Evolutionary conservation across 2,113 vertebrate genomes (phyloP), one percentile per base, ranked within the genome.

Genomic region (Neogale vison): DNA sequence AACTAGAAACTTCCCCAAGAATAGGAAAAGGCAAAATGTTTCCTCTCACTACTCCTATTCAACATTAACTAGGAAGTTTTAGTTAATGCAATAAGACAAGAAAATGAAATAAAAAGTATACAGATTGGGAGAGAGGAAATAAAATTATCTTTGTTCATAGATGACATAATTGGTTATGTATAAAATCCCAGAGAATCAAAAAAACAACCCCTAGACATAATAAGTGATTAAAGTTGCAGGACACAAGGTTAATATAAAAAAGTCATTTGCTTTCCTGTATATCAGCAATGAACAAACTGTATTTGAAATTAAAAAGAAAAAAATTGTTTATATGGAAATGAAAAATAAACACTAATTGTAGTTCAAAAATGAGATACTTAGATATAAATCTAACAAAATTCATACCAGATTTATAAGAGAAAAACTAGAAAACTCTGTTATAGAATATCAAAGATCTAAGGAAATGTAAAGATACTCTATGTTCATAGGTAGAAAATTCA

Each of bases 301-400:
- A 67, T 82, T 91, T 74, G 65, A 94, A 91, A 81, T 87, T 55
- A 39, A 87, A 88, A 96, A 52, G 20, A 47, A 12, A 74, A 74
- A 39, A n/a, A 9, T 7, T 47, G 31, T 72, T 72, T 55, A 47
- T 29, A 57, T 42, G 12, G 88, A 95, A 85, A 93, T 34, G 45
- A 34, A 79, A 92, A 76, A 42, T 17, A 52, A 57, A 23, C 4
- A 88, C 24, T 14, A 59, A 26, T 21, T 71, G 26, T 63, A 4
- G 34, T 77, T 84, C 5, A 86, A 67, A 88, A 89, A 59, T 85
- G 9, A 74, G 90, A 74, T 61, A 72, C 21, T 52, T 72, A 29
- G 18, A 26, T 93, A 80, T 80, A 26, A 71, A 84, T 34, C 45
- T 77, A 88, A 89, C 11, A 84, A 84, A 93, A 69, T 85, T 39